Base-by-base conservation (phyloP, 2,888 invertebrate genomes). In the Caenorhabditis afra region DNA sequence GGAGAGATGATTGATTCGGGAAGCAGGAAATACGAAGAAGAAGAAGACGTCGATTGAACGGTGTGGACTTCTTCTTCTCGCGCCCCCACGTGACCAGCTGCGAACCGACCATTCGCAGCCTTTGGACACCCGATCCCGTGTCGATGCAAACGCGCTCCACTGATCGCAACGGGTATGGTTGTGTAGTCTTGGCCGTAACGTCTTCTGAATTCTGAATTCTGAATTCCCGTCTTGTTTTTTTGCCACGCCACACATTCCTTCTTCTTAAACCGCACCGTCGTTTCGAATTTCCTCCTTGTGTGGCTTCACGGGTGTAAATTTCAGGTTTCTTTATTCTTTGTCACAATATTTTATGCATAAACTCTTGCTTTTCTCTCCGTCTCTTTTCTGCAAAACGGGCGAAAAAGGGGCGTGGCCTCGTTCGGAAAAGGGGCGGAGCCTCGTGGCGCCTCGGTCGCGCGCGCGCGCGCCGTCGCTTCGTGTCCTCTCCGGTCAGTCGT, bases 401-500 rank as follows among this genome's bases (percentile, higher is more conserved):
- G 29, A 29, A 29, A 29, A 44, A 22, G 14, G 61, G 74, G 74
- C 74, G 74, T 41, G 52, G 44, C 53, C 20, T 53, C 47, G 73
- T 59, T 59, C 66, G 45, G 61, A 65, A 74, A 66, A 41, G 18
- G 59, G 75, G 75, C 61, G 75, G 66, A 62, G 75, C 64, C 8
- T 49, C 44, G 29, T 29, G 58, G 39, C 45, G 37, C 39, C 3
- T 8, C 35, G 37, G 20, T 16, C 53, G 55, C 37, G 20, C 20
- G 22, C n/a, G 29, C 58, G 23, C n/a, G 39, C 50, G 44, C 20
- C 41, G 57, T 39, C n/a, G n/a, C n/a, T 67, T 67, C 70, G 53
- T 71, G 71, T 44, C 73, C 64, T 64, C 73, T 73, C 64, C 64
- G 73, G 64, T 73, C 73, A 73, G 64, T 73, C 64, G 55, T 29